Conservation (phyloP, 2,888 invertebrate species). For the Trichogramma dendrolimi region DNA sequence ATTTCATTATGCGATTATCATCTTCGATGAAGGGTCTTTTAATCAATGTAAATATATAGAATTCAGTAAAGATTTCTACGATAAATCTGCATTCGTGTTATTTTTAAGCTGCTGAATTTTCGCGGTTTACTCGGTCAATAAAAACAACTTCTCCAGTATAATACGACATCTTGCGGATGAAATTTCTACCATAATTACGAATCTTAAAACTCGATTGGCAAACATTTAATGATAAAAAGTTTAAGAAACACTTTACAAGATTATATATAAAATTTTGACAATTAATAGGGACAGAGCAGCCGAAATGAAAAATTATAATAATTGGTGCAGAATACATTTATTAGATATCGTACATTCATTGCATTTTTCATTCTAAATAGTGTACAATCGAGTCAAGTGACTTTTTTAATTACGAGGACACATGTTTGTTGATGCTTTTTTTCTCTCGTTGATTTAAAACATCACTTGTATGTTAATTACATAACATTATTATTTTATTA, state of each 20-base stretch:
- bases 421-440: not conserved
- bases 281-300: too few species aligned
- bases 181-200: not conserved
- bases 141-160: not conserved
- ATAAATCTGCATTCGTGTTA: too few species aligned
- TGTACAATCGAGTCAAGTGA: slow-evolving; percentile 28
- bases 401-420: slow-evolving; percentile 18
- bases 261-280: not conserved
- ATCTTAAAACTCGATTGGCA: slow-evolving; percentile 8
- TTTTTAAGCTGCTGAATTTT: not conserved
- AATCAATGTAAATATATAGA: too few species aligned
- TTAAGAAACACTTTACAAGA: not conserved
- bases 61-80: too few species aligned
- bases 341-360: slow-evolving; percentile 33
- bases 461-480: not conserved
- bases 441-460: not conserved
- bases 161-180: slow-evolving; percentile 13
- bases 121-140: slow-evolving; percentile 4
- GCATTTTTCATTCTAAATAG: slow-evolving; percentile 29
- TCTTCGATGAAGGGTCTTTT: too few species aligned
- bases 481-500: too few species aligned
- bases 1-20: too few species aligned
- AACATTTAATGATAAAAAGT: not conserved
- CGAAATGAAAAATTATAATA: not conserved
- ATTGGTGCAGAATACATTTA: slow-evolving; percentile 33